Percentiles rank a stretch among this genome's conserved stretches.
These are phyloP conservation scores for Lasioglossum baleicum DNA, from an alignment of 1,140 invertebrate species.

Conservation along the genomic window DNA sequence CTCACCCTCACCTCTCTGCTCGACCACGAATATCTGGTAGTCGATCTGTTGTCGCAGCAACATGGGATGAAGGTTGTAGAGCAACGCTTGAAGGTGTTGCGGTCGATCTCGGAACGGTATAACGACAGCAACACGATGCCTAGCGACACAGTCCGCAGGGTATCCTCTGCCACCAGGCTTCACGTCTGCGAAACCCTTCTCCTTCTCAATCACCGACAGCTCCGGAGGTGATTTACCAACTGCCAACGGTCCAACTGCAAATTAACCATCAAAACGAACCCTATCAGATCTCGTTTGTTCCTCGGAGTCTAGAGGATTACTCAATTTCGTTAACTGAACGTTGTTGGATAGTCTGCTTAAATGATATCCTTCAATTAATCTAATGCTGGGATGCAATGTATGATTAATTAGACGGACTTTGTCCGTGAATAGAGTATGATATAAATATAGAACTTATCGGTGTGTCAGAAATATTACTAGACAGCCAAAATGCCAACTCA, in stretches of 20 bases:
- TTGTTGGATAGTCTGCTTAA: no score
- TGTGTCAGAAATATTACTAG: no score
- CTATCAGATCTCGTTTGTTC: no score
- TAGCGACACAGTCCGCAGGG: conserved; percentile 88
- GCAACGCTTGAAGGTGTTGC: conserved; percentile 90
- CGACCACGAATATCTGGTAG: conserved; percentile 97
- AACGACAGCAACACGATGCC: conserved; percentile 91
- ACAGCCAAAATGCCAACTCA: conserved; percentile 52
- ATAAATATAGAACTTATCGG: no score
- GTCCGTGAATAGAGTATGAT: no score
- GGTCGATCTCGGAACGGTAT: conserved; percentile 93
- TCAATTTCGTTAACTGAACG: no score
- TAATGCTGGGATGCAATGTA: no score
- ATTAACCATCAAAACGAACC: conserved; percentile 8
- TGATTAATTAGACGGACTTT: no score
- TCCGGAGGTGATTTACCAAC: conserved; percentile 74
- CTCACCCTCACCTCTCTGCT: conserved; percentile 85
- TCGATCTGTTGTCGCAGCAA: conserved; percentile 94
- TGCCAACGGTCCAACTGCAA: conserved; percentile 76
- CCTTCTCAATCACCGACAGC: conserved; percentile 73
- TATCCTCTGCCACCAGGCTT: conserved; percentile 87
- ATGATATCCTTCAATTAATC: no score
- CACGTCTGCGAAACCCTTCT: conserved; percentile 77
- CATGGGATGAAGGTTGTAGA: conserved; percentile 95
- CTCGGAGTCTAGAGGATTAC: no score